Evolutionary conservation across 1,140 invertebrate species (phyloP).

Genomic region (Cecropterus lyciades): DNA sequence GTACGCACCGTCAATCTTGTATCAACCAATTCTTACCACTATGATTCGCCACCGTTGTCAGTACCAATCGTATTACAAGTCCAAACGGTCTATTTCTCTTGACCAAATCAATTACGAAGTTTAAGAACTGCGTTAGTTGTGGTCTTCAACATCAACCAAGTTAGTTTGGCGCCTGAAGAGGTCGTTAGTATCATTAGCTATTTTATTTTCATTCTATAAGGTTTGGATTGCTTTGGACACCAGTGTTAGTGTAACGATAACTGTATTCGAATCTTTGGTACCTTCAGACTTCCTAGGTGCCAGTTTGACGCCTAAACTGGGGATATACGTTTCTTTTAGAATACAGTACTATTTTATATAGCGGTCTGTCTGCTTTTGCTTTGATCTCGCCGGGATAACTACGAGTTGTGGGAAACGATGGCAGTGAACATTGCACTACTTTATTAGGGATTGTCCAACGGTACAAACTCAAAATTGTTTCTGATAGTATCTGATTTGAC

Average conservation of each 20-base stretch:
- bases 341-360: not conserved
- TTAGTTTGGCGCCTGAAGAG: not conserved
- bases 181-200: not conserved
- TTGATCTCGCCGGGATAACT: not conserved
- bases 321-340: too few species aligned
- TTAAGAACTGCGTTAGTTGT: conserved; percentile 6
- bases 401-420: not conserved
- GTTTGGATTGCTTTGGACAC: not conserved
- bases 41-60: too few species aligned
- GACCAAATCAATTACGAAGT: not conserved
- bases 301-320: not conserved
- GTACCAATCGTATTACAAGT: conserved; percentile 1
- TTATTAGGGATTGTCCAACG: not conserved
- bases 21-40: conserved; percentile 11
- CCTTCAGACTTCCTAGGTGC: conserved; percentile 6
- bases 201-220: not conserved
- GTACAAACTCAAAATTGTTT: not conserved
- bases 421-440: not conserved
- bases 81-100: not conserved
- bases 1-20: conserved; percentile 49
- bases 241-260: not conserved
- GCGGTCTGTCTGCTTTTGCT: not conserved
- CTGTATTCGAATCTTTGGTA: not conserved
- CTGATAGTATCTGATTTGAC: not conserved
- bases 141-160: not conserved